Conservation (phyloP, 2,888 invertebrate genomes). For the Pollenia amentaria region DNA sequence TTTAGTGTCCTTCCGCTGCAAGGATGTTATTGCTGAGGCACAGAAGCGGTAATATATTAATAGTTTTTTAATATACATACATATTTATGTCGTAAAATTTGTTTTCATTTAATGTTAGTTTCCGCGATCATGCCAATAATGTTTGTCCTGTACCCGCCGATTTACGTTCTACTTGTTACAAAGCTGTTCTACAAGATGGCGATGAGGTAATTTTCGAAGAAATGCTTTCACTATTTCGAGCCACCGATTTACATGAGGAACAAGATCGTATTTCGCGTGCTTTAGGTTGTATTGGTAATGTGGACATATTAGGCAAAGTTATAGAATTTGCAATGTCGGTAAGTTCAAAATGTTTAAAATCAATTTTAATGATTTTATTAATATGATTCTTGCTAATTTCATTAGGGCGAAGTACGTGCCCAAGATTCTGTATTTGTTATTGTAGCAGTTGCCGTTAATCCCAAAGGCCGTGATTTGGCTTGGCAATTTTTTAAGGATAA, state of each 20-base stretch:
- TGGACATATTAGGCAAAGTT: constrained; percentile 89
- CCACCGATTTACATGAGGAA: constrained; percentile 96
- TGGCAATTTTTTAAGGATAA: constrained; percentile 97
- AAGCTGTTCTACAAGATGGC: constrained; percentile 90
- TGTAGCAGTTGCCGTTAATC: constrained; percentile 92
- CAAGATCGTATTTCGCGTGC: constrained; percentile 95
- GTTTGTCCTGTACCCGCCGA: constrained; percentile 91
- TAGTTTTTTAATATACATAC: too few species aligned
- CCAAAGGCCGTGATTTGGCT: constrained; percentile 92
- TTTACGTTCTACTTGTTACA: constrained; percentile 93
- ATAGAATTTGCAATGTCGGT: constrained; percentile 93
- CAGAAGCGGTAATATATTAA: constrained; percentile 83
- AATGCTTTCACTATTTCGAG: constrained; percentile 92
- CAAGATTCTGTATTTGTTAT: constrained; percentile 97
- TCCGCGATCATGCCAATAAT: constrained; percentile 88
- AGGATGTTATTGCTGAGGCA: constrained; percentile 91
- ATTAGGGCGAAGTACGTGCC: constrained; percentile 93
- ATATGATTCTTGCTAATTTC: constrained; percentile 60
- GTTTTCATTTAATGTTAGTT: constrained; percentile 82
- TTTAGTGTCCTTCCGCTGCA: constrained; percentile 92
- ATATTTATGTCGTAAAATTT: constrained; percentile 5
- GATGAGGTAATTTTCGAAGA: constrained; percentile 90
- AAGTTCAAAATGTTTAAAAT: constrained; percentile 80
- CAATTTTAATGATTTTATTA: background rate
- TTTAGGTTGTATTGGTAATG: constrained; percentile 92